Evolutionary conservation across 2,113 vertebrate species (phyloP), one percentile per base, ranked within the genome.

Genomic region (Hoplias malabaricus): DNA sequence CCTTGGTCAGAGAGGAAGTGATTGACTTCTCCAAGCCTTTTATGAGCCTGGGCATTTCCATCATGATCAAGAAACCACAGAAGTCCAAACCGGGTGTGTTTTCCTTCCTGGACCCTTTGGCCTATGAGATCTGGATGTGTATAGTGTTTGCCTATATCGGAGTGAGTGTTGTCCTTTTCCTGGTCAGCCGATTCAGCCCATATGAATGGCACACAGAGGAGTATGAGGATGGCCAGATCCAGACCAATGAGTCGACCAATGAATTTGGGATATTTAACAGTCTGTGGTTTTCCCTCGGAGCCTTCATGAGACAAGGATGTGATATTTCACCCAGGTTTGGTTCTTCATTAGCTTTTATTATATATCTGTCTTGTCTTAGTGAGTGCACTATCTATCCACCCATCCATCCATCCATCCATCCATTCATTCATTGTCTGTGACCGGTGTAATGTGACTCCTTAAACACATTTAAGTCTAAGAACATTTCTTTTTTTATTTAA

Each of bases 221-320:
- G 79, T 99, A 98, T 82, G 98, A 99, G 92, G 98, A 99, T 59
- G 97, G 97, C 75, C 96, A 98, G 93, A 96, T 96, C 71, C 98
- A 98, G 94, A 98, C 94, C 94, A 98, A 96, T 84, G 96, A 98
- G 91, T 98, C 96, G 80, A 96, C 97, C 88, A 99, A 99, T 88
- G 98, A 99, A 92, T 99, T 99, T 94, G 97, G 98, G 92, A 99
- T 99, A 93, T 99, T 99, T 94, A 99, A 99, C 96, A 99, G 98
- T 91, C 95, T 99, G 87, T 99, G 97, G 96, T 97, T 97, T 88
- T 97, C 96, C 78, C 93, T 97, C 42, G 96, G 96, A 86, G 96
- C 96, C 87, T 97, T 97, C 90, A 97, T 97, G 96, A 91, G 94
- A 86, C 96, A 97, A 91, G 96, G 96, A 90, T 97, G 96, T 87